A percentile compares a stretch with the other conserved stretches of the same genome.
phyloP scores from a whole-genome alignment of 2,113 vertebrate species.

The Gymnobelideus leadbeateri region DNA sequence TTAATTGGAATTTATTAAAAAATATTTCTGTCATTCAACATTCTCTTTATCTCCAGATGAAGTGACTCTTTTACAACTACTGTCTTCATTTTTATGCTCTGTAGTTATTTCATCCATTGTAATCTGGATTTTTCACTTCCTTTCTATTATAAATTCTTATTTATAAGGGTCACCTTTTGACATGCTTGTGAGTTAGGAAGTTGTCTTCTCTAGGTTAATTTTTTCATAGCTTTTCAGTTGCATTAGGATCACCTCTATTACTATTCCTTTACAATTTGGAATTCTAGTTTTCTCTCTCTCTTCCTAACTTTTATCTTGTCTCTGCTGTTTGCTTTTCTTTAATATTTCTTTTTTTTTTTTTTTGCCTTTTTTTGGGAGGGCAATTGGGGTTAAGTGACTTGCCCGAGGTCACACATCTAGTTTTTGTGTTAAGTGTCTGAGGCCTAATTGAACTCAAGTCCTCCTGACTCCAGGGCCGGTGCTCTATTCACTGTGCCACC shows the following conservation, averaged over 20 bases:
- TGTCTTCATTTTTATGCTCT: not conserved
- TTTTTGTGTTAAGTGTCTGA: no score
- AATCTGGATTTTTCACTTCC: conserved; percentile 30
- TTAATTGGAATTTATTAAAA: not conserved
- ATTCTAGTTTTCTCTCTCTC: not conserved
- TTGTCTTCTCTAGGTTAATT: conserved; percentile 42
- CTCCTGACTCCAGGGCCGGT: no score
- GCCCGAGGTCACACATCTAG: no score
- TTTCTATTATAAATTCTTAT: conserved; percentile 21
- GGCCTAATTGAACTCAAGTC: no score
- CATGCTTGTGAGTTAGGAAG: not conserved
- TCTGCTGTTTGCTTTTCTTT: not conserved
- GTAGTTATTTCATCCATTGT: not conserved
- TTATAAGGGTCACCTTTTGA: conserved; percentile 24
- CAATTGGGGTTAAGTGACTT: no score
- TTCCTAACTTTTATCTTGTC: not conserved
- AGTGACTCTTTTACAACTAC: not conserved
- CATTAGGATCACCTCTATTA: not conserved
- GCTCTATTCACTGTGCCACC: no score
- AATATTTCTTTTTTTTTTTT: no score
- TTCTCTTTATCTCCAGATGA: conserved; percentile 27
- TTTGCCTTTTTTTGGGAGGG: no score
- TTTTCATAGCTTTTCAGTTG: conserved; percentile 22
- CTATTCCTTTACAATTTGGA: not conserved
- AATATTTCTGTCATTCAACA: not conserved